Evolutionary conservation across 2,113 vertebrate genomes (phyloP).

Genomic region (Pampusana beccarii): DNA sequence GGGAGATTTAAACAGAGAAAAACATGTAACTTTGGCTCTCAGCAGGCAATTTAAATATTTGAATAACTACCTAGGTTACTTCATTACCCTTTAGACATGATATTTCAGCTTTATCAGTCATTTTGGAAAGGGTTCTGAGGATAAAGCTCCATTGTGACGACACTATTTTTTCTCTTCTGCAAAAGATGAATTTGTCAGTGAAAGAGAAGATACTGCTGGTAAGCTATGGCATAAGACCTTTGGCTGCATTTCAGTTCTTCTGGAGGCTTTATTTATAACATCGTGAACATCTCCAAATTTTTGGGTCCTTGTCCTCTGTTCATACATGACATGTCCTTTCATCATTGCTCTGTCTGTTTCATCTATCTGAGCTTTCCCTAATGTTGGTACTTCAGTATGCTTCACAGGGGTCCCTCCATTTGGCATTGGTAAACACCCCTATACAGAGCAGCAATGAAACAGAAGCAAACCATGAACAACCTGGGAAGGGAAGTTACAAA

Average conservation of each 20-base stretch:
- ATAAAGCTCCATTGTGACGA: background rate
- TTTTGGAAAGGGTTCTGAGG: background rate
- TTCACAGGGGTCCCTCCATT: background rate
- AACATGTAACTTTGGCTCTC: background rate
- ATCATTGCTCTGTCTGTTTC: background rate
- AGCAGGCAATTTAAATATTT: background rate
- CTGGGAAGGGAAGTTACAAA: background rate
- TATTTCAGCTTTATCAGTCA: background rate
- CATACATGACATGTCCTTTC: background rate
- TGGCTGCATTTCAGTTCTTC: background rate
- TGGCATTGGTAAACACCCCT: background rate
- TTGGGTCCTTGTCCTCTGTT: background rate
- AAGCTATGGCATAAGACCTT: background rate
- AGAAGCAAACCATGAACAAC: background rate
- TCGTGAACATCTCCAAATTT: background rate
- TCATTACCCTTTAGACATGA: background rate
- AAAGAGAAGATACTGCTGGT: background rate
- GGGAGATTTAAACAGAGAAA: background rate
- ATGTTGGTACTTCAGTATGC: background rate
- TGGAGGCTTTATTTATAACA: background rate
- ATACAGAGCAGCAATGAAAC: background rate
- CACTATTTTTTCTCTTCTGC: background rate
- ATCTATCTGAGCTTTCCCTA: background rate
- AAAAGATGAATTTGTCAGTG: background rate
- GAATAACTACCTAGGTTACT: background rate